phyloP scores from a whole-genome alignment of 2,113 vertebrate genomes.

The Vidua chalybeata region DNA sequence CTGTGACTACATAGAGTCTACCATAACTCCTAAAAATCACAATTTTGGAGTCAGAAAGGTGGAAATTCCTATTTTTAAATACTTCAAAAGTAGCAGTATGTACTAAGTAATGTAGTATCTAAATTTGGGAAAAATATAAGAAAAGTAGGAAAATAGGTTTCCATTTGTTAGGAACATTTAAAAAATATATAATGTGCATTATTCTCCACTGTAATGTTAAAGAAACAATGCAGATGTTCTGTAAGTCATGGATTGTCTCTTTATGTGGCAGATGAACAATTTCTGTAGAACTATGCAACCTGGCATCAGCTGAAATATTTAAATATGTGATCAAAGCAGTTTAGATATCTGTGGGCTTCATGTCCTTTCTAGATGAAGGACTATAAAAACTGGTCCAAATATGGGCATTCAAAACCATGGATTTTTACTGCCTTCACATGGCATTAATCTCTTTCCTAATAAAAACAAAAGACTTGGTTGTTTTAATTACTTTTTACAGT shows the following conservation, averaged over 20 bases:
- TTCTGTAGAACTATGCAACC: not conserved
- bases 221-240: not conserved
- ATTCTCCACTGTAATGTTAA: not conserved
- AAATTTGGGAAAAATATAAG: not conserved
- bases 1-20: not conserved
- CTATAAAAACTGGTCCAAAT: not conserved
- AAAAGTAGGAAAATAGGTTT: not conserved
- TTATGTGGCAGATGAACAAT: not conserved
- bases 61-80: not conserved
- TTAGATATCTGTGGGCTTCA: not conserved
- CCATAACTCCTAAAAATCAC: not conserved
- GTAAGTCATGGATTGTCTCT: not conserved
- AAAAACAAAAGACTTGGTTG: not conserved
- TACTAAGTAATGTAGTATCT: not conserved
- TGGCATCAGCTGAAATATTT: not conserved
- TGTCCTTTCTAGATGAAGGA: not conserved
- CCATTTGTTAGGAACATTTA: not conserved
- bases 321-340: not conserved
- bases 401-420: not conserved
- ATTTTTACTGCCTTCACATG: not conserved
- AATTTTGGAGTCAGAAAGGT: not conserved
- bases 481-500: not conserved
- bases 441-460: not conserved
- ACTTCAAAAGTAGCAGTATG: not conserved
- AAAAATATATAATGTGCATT: not conserved